Percentiles rank a stretch among this genome's conserved stretches.
phyloP scores from a whole-genome alignment of 2,888 invertebrate genomes.

The Limnephilus lunatus region DNA sequence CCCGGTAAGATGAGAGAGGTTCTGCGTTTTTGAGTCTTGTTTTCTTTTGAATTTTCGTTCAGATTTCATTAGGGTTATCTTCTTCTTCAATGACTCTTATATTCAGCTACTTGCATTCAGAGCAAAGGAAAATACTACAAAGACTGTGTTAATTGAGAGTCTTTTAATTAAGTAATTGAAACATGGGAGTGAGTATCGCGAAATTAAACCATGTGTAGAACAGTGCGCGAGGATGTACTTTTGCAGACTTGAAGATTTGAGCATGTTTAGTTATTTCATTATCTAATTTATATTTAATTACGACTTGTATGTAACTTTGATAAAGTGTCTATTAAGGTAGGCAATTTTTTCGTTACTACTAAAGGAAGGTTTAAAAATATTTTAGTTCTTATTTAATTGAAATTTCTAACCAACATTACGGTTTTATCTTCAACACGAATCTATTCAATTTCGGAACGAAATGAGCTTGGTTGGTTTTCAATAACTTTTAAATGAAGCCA shows the following conservation, averaged over 20 bases:
- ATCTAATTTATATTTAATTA: not conserved
- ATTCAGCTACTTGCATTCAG: too few relatives aligned
- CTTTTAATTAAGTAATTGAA: not conserved
- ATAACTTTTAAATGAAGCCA: not conserved
- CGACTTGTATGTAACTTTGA: not conserved
- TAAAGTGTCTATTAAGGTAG: not conserved
- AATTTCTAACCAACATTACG: not conserved
- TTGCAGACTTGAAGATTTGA: not conserved
- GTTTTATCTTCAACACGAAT: not conserved
- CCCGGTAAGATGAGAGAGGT: too few relatives aligned
- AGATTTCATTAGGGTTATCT: too few relatives aligned
- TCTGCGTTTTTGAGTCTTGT: too few relatives aligned
- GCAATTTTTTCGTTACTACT: not conserved
- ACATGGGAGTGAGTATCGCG: not conserved
- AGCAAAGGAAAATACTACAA: too few relatives aligned
- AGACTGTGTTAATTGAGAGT: not conserved
- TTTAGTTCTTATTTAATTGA: not conserved
- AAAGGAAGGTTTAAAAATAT: not conserved
- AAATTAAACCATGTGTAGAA: not conserved
- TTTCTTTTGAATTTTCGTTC: too few relatives aligned
- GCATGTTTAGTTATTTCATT: not conserved
- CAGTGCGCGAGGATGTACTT: not conserved
- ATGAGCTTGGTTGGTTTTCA: not conserved
- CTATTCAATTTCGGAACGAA: not conserved
- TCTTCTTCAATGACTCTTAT: too few relatives aligned